Base-by-base conservation (phyloP, 2,113 vertebrate genomes). In the Chaetorhynchus papuensis region DNA sequence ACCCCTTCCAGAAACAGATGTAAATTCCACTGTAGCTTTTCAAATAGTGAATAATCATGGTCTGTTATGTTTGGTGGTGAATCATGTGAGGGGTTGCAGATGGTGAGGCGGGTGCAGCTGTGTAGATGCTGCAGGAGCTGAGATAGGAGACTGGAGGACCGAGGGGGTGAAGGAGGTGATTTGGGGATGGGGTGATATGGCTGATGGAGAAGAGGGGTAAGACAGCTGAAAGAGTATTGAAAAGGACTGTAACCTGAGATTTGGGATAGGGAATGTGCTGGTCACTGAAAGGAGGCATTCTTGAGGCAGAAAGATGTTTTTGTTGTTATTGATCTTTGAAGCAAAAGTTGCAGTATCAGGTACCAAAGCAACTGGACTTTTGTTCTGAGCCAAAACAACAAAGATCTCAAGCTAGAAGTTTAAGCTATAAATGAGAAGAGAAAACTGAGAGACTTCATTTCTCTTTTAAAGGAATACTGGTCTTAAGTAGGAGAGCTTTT, bases 1-100 rank as follows among this genome's bases (percentile, higher is more conserved):
- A 81, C 83, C 59, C 84, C 63, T 96, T 97, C 96, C 95, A 97
- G 90, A 96, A 96, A 91, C 83, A 97, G 95, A 96, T 94, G 88
- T 96, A 89, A 86, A 92, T 96, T 95, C 89, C 76, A 74, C 68
- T 92, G 87, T 54, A 89, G 95, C 96, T 97, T 97, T 97, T 97
- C 81, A 95, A 83, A 44, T 13, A 95, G 92, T 84, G 93, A 95
- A 97, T 97, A 97, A 97, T 96, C 91, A 68, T 41, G 76, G 95
- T 93, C 95, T 97, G 95, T 97, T 92, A 30, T 57, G 80, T 82
- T 94, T 86, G 80, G 82, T 86, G 71, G 71, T 94, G 95, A 97
- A 94, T 96, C 84, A 80, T 31, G 90, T 50, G 11, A 47, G 72
- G 79, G 52, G 23, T 44, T 97, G 94, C 96, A 97, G 96, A 94